These are phyloP conservation scores for Rhegmatorhina hoffmannsi DNA, from an alignment of 2,113 vertebrate genomes.

Conservation along the genomic window DNA sequence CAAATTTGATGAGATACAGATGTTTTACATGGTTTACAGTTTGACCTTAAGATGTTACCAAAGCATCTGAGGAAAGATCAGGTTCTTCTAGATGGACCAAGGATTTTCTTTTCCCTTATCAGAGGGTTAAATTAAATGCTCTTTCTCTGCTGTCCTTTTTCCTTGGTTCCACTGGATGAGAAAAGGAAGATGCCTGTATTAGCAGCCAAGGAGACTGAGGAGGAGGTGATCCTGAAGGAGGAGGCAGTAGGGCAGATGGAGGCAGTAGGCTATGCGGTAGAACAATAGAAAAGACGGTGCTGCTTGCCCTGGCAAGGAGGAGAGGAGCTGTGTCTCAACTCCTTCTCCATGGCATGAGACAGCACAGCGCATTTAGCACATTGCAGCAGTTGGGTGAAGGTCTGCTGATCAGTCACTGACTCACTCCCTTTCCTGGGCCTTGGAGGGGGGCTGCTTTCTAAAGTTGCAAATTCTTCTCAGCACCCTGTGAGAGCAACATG, in stretches of 20 bases:
- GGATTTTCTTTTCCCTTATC: conserved; percentile 67
- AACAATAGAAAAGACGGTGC: neutral
- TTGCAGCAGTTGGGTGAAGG: neutral
- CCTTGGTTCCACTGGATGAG: neutral
- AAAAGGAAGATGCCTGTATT: conserved; percentile 33
- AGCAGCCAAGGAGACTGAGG: neutral
- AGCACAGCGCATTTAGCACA: neutral
- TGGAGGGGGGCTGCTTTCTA: neutral
- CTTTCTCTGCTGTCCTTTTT: conserved; percentile 19
- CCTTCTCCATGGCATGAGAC: neutral
- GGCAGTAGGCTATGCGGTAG: neutral
- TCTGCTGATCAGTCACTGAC: neutral
- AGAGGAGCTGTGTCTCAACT: neutral
- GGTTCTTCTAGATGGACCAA: conserved; percentile 33
- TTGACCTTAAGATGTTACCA: conserved; percentile 71
- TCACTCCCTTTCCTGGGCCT: neutral
- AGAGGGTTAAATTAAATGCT: conserved; percentile 70
- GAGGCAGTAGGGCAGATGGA: neutral
- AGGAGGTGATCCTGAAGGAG: neutral
- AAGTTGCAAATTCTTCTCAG: neutral
- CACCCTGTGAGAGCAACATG: accelerated
- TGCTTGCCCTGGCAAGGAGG: neutral
- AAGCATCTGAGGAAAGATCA: conserved; percentile 55
- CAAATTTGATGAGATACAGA: conserved; percentile 57
- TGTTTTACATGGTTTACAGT: conserved; percentile 67